phyloP scores from a whole-genome alignment of 2,888 invertebrate genomes.

The Deilephila elpenor region DNA sequence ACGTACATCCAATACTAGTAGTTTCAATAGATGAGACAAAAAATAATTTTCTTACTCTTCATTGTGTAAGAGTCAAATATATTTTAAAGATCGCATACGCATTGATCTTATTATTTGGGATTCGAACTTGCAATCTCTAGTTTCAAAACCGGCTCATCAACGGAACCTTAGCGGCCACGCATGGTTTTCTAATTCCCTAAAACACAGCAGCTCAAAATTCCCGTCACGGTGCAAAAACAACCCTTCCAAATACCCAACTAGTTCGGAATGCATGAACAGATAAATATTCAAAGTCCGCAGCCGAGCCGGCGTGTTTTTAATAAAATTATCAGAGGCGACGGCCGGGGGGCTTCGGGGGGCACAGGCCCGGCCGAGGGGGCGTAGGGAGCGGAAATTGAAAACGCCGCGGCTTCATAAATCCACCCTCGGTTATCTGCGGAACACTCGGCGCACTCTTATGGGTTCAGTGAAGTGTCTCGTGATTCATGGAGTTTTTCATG shows the following conservation, averaged over 20 bases:
- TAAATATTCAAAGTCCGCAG: conserved; percentile 71
- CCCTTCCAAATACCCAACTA: conserved; percentile 51
- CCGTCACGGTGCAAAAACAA: conserved; percentile 39
- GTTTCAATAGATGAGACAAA: too few relatives aligned
- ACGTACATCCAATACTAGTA: too few relatives aligned
- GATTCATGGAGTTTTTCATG: conserved; percentile 31
- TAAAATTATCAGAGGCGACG: conserved; percentile 70
- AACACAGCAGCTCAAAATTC: conserved; percentile 29
- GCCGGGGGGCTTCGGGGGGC: conserved; percentile 37
- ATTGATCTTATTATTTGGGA: too few relatives aligned
- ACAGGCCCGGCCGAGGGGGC: conserved; percentile 38
- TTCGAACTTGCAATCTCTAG: too few relatives aligned
- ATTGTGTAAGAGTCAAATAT: too few relatives aligned
- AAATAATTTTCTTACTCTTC: too few relatives aligned
- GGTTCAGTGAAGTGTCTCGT: conserved; percentile 60
- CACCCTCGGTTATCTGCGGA: conserved; percentile 67
- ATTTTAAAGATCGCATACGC: too few relatives aligned
- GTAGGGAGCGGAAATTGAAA: conserved; percentile 76
- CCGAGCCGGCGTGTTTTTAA: conserved; percentile 71
- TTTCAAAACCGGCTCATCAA: not conserved
- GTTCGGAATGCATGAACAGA: conserved; percentile 65
- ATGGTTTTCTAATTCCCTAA: conserved; percentile 21
- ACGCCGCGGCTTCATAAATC: conserved; percentile 67
- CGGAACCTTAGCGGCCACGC: not conserved
- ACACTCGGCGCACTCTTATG: conserved; percentile 61